phyloP scores from a whole-genome alignment of 2,113 vertebrate genomes.

The Eonycteris spelaea region DNA sequence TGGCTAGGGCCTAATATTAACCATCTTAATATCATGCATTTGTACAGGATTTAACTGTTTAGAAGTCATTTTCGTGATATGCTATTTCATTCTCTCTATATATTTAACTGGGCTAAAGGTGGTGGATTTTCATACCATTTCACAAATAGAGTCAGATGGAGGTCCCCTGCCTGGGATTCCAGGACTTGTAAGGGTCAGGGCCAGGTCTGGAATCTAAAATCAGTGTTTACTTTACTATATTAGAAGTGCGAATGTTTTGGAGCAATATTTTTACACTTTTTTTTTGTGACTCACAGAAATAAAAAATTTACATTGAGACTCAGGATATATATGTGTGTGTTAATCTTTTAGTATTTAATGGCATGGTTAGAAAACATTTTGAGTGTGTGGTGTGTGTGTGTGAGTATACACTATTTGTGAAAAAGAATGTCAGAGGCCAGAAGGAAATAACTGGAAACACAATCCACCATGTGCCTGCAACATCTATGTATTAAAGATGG shows the following conservation, averaged over 20 bases:
- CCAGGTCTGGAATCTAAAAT: neutral
- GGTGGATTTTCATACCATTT: neutral
- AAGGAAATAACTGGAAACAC: neutral
- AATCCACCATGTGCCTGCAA: no score
- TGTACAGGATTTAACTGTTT: neutral
- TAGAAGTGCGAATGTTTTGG: neutral
- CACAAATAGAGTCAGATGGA: neutral
- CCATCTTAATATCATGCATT: neutral
- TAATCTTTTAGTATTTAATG: neutral
- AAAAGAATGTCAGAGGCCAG: neutral
- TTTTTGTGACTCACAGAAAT: neutral
- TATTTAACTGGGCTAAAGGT: neutral
- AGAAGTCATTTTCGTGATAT: neutral
- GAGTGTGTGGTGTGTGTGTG: neutral
- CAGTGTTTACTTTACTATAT: neutral
- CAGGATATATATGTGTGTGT: neutral
- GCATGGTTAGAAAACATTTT: neutral
- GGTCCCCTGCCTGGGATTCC: neutral
- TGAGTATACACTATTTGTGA: neutral
- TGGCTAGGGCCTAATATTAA: conserved; percentile 9
- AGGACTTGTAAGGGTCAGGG: neutral
- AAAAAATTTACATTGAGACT: neutral
- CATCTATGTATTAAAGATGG: no score
- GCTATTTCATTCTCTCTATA: neutral
- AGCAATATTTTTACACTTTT: neutral